Base-by-base conservation (phyloP, 2,797 vertebrate genomes). In the Notoglanidium macrostoma region DNA sequence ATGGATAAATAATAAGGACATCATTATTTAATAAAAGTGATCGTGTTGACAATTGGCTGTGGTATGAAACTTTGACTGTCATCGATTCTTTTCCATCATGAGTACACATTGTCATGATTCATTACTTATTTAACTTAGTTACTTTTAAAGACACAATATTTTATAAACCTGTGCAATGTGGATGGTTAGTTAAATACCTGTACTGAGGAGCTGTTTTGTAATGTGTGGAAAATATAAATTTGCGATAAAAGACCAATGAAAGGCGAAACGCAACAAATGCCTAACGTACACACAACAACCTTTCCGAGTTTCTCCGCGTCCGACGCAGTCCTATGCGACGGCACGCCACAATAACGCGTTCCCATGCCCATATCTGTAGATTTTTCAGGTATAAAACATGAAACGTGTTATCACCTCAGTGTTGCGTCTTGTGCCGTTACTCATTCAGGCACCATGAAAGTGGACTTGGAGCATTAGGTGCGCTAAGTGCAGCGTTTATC, bases 401-500 rank as follows among this genome's bases (percentile, higher is more conserved):
- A 67, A 79, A 67, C 23, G 5, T 80, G 1, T 73, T 65, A 85
- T 88, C 59, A 17, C 32, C 32, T 81, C 51, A 85, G 57, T 57
- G 54, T 73, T 90, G 21, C 15, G 59, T 85, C 55, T 51, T 84
- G 83, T 15, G 19, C 15, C 15, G 49, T 82, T 51, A 70, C 70
- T 85, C 85, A 80, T 55, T 74, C 54, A 79, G 65, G 35, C 51
- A 15, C 87, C 54, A 72, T 85, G 57, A 90, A 87, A 85, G 84
- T 85, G 89, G 87, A 87, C 91, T 91, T 88, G 89, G 89, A 90
- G 89, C 80, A 91, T 94, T 94, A 95, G 92, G 89, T 92, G 88
- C 77, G 91, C 91, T 90, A 91, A 94, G 91, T 86, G 83, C 90
- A 93, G 94, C 92, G 92, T 94, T 94, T 93, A 94, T 95, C 92